Percentiles rank a stretch among this genome's conserved stretches.
These are phyloP conservation scores for Ashinkailepas kermadecensis DNA, from an alignment of 2,888 invertebrate species.

Conservation along the genomic window DNA sequence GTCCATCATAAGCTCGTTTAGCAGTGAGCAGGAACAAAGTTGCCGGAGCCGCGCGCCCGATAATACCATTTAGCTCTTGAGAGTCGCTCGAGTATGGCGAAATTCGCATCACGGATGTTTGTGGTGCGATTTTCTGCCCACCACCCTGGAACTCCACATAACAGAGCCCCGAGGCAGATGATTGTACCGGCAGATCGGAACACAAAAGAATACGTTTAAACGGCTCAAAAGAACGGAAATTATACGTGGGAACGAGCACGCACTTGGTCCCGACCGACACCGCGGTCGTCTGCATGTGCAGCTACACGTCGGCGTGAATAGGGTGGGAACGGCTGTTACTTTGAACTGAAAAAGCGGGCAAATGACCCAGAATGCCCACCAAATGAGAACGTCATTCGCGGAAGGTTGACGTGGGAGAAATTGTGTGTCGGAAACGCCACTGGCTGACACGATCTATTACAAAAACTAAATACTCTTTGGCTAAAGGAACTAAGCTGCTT, in stretches of 20 bases:
- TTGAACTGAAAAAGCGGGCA: no score
- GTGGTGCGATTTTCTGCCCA: constrained; percentile 19
- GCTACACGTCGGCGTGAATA: neutral
- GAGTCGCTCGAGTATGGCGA: constrained; percentile 3
- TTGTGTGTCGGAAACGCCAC: no score
- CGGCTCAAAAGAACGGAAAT: constrained; percentile 21
- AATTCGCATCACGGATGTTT: constrained; percentile 18
- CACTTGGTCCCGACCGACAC: neutral
- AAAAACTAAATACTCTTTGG: no score
- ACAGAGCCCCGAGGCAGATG: neutral
- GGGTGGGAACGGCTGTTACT: no score
- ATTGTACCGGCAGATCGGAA: neutral
- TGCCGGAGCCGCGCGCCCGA: neutral
- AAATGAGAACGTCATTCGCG: no score
- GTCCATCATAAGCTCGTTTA: constrained; percentile 17
- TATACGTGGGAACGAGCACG: neutral
- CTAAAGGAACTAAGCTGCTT: neutral
- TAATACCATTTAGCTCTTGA: constrained; percentile 13
- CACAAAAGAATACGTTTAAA: constrained; percentile 20
- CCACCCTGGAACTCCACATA: constrained; percentile 2
- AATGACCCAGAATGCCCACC: no score
- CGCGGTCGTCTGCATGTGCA: neutral
- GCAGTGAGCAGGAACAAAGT: constrained; percentile 19
- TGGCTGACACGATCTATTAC: no score
- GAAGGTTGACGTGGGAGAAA: no score